Evolutionary conservation across 2,113 vertebrate species (phyloP), one percentile per base, ranked within the genome.

Genomic region (Gracilinanus agilis): DNA sequence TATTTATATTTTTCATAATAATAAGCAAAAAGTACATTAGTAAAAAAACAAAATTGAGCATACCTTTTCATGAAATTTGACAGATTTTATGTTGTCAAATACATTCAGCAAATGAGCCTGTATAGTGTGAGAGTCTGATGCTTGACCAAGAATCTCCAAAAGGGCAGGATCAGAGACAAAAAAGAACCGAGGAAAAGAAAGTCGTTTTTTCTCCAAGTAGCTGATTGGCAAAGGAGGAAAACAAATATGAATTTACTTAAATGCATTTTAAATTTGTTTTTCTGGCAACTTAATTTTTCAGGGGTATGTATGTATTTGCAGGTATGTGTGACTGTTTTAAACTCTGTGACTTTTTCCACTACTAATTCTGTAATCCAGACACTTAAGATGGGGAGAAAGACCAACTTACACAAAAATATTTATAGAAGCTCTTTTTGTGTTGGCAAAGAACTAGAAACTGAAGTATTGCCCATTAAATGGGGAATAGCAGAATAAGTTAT

Each of bases 151-250:
- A 95, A 99, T 99, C 98, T 99, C 99, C 96, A 99, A 98, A 34
- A 99, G 99, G 13, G 99, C 99, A 0, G 99, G 99, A 96, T 99
- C 99, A 0, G 99, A 99, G 61, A 99, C 99, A 0, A 99, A 99
- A 98, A 99, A 99, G 98, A 99, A 99, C 9, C 99, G 99, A 92
- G 99, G 99, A 96, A 99, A 99, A 1, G 99, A 98, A 27, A 99
- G 98, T 0, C 99, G 99, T 89, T 99, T 99, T 97, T 99, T 99
- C 97, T 99, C 99, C 98, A 99, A 95, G 95, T 99, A 99, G 5
- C 99, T 99, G 95, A 24, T 95, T 94, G 96, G 34, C 56, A 53
- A 55, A 44, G 0, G 92, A 92, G 29, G 19, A n/a, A 88, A 54
- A 44, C 44, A 89, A 55, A 2, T 34, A 91, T 53, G 1, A 27